Base-by-base conservation (phyloP, 2,888 invertebrate species). In the Drosophila lacicola region DNA sequence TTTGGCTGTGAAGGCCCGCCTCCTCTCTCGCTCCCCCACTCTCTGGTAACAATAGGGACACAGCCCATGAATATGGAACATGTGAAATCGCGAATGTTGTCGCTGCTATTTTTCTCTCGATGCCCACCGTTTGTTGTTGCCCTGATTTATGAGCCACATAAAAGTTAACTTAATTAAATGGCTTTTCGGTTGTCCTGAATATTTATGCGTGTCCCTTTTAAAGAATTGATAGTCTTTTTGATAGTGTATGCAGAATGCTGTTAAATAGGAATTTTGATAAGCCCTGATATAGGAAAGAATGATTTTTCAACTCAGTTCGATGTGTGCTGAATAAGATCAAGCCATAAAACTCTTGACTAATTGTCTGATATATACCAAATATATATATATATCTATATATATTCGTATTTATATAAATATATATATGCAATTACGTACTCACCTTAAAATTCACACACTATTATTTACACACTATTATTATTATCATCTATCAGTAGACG, bases 81-180 rank as follows among this genome's bases (percentile, higher is more conserved):
- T 69, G 70, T 67, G 74, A 73, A 68, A 46, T 62, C 33, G 56
- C 60, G 60, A 63, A 61, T 69, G 70, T 72, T 71, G 58, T 55
- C 47, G 25, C 51, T 45, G 45, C 36, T 17, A 51, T 70, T 67
- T 77, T 72, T 69, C 60, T 65, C 51, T 72, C 49, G 78, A 53
- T 78, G 74, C 78, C 80, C 80, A 82, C 78, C 70, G 74, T 86
- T 77, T 74, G 79, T 57, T 70, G 70, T 56, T 75, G 39, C 29
- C 42, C 63, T 62, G 63, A 81, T 88, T 90, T 90, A 90, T 82
- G 89, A 69, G 75, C 72, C 88, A 85, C 86, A 90, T 90, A 88
- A 88, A 88, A 82, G 88, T 76, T 73, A 85, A 88, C 75, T 80
- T 90, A 88, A 88, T 88, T 82, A 90, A 90, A 88, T 89, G 80